Base-by-base conservation (phyloP, 1,140 invertebrate genomes). In the Ceratina japonica region DNA sequence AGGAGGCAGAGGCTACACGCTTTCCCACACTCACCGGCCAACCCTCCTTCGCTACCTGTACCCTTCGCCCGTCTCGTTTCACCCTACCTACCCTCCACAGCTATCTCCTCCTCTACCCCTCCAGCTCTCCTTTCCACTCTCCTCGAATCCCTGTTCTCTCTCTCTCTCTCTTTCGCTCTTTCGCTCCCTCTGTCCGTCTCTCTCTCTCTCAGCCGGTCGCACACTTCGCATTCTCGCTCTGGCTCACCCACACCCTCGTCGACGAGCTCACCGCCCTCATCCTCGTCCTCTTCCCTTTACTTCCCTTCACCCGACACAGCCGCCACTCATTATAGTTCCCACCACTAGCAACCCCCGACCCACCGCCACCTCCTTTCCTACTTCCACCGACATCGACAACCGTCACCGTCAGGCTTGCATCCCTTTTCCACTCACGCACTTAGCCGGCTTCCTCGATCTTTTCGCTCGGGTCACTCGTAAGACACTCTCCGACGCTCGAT, bases 291-390 rank as follows among this genome's bases (percentile, higher is more conserved):
- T 56, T 75, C 85, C 75, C 81, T 56, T 56, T 44, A 44, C 37
- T 44, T 44, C 37, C 37, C 37, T 80, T 79, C 79, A 76, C 80
- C 79, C 80, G 73, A 82, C 86, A 78, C 85, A 86, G 78, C 88
- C 86, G 86, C 89, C 87, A 89, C 89, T 90, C 90, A 89, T 90
- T 91, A 91, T 90, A 88, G 88, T 90, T 90, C 88, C 87, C 87
- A 88, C 84, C 87, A 85, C 86, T 81, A 72, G 56, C 64, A 52
- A 76, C 80, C 71, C 85, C 44, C 69, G 66, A 70, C 85, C 86
- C 84, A 82, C 79, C 81, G 83, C 85, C 78, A 80, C 80, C 83
- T 84, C 84, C 87, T 86, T 77, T 83, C 82, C 80, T 80, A 85
- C 84, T 81, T 81, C 75, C 86, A 24, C 71, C 71, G 44, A 51